Conservation (phyloP, 2,113 vertebrate genomes). For the Salvelinus alpinus region DNA sequence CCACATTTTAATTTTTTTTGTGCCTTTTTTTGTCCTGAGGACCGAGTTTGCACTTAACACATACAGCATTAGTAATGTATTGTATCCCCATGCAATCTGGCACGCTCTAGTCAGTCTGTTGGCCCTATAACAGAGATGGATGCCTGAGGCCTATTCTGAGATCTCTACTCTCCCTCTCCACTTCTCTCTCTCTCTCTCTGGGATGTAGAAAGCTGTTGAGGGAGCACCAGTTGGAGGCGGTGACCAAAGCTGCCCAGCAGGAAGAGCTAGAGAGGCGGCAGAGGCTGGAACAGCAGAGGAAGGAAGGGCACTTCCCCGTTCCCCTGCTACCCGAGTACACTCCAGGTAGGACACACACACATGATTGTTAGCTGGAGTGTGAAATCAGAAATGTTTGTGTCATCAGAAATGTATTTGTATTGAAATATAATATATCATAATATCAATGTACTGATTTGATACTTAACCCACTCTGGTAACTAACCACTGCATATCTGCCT, state of each 20-base stretch:
- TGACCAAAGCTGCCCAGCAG: slow-evolving; percentile 93
- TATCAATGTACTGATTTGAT: no score
- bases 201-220: slow-evolving; percentile 85
- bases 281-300: slow-evolving; percentile 86
- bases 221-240: slow-evolving; percentile 90
- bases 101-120: slow-evolving; percentile 22
- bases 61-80: background rate
- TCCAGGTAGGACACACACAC: slow-evolving; percentile 49
- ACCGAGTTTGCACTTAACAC: background rate
- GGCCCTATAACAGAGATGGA: slow-evolving; percentile 8
- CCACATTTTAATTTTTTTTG: no score
- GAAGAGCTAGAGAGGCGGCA: slow-evolving; percentile 90
- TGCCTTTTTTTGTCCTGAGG: no score
- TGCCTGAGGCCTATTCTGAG: background rate
- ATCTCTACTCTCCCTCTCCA: background rate
- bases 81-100: slow-evolving; percentile 15
- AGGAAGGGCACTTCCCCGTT: slow-evolving; percentile 75
- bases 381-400: no score
- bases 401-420: no score
- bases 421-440: no score
- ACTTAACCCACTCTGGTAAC: slow-evolving; percentile 45
- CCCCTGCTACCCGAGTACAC: slow-evolving; percentile 66
- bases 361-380: no score
- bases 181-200: background rate
- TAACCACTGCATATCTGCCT: slow-evolving; percentile 66